These are phyloP conservation scores for Pseudococcus jackbeardsleyi DNA, from an alignment of 2,888 invertebrate genomes.

Conservation along the genomic window DNA sequence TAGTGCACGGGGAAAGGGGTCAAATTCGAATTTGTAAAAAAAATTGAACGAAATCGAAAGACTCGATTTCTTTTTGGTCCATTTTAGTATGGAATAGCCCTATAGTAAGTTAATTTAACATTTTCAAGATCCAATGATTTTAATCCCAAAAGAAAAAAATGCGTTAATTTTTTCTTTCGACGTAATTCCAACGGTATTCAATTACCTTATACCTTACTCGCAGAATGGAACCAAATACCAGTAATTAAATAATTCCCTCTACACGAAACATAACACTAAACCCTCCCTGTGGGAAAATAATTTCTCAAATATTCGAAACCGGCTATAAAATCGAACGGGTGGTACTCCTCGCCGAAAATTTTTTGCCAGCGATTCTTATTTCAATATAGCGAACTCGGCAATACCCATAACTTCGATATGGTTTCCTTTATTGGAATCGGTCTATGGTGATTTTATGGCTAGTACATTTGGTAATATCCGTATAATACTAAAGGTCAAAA, in stretches of 20 bases:
- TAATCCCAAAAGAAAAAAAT: too few relatives aligned
- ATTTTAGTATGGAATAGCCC: too few relatives aligned
- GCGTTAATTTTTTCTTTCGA: too few relatives aligned
- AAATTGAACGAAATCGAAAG: too few relatives aligned
- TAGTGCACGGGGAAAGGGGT: too few relatives aligned
- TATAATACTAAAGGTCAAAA: slow-evolving; percentile 8
- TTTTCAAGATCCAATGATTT: too few relatives aligned
- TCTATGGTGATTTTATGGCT: slow-evolving; percentile 31
- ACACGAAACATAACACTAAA: background rate
- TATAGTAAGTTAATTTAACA: too few relatives aligned
- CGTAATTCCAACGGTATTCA: too few relatives aligned
- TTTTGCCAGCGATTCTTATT: background rate
- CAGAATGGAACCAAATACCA: background rate
- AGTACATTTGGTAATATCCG: slow-evolving; percentile 8
- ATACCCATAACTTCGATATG: slow-evolving; percentile 41
- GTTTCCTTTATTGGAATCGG: slow-evolving; percentile 34
- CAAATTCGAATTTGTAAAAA: too few relatives aligned
- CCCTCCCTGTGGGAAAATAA: background rate
- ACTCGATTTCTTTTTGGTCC: too few relatives aligned
- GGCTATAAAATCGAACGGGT: background rate
- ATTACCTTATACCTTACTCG: too few relatives aligned
- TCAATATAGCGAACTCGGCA: background rate
- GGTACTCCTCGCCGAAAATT: background rate
- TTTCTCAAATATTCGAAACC: background rate
- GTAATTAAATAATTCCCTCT: too few relatives aligned